Conservation (phyloP, 2,888 invertebrate genomes). For the Sesamia inferens region DNA sequence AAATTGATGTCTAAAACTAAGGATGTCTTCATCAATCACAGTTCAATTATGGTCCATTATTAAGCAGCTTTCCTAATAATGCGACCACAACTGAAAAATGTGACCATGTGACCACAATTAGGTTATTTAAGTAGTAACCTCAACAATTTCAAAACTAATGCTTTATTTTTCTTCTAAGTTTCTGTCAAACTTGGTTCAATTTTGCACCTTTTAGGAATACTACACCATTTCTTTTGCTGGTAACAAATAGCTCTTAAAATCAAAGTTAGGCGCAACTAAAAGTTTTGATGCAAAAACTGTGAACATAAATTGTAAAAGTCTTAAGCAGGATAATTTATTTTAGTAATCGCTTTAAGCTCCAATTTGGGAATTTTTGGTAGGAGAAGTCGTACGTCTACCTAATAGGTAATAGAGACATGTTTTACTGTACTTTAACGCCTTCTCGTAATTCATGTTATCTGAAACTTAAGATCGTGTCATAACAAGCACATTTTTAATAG, state of each 20-base stretch:
- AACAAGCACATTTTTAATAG: neutral
- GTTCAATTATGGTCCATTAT: no score
- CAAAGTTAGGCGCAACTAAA: conserved; percentile 30
- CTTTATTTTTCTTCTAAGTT: neutral
- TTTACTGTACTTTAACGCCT: conserved; percentile 5
- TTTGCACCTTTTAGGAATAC: conserved; percentile 9
- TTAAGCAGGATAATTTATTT: conserved; percentile 38
- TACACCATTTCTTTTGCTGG: conserved; percentile 17
- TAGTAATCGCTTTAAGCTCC: conserved; percentile 32
- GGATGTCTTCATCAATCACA: neutral
- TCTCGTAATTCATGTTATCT: conserved; percentile 1
- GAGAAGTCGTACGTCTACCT: conserved; percentile 2
- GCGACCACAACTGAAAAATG: no score
- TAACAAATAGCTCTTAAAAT: conserved; percentile 48
- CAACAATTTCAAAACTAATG: neutral
- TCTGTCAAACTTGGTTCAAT: neutral
- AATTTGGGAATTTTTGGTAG: conserved; percentile 8
- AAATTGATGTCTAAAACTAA: neutral
- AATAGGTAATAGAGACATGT: conserved; percentile 24
- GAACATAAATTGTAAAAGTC: conserved; percentile 48
- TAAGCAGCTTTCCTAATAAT: no score
- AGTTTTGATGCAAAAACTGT: conserved; percentile 25
- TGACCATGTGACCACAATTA: no score
- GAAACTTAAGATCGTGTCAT: neutral
- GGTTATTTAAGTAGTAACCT: neutral